A percentile compares a stretch with the other conserved stretches of the same genome.
Evolutionary conservation across 2,113 vertebrate species (phyloP).

Genomic region (Cyphomyrus discorhynchus): DNA sequence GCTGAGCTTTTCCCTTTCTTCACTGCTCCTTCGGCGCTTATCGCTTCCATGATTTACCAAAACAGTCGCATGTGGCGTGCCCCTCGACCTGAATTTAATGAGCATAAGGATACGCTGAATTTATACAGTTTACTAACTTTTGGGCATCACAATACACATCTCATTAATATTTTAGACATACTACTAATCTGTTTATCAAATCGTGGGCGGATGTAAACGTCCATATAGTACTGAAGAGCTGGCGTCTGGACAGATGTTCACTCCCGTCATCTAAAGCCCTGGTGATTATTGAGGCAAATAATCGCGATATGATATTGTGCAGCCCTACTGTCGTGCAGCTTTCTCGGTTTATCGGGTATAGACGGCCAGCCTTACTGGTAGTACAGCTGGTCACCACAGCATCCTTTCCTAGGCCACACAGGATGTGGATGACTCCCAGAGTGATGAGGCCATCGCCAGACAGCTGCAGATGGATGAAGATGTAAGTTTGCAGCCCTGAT

Average conservation of each 20-base stretch:
- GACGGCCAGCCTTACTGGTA: neutral
- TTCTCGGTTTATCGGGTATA: neutral
- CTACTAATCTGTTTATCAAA: neutral
- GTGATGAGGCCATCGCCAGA: slow-evolving; percentile 78
- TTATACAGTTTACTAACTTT: neutral
- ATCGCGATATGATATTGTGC: neutral
- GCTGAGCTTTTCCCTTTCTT: neutral
- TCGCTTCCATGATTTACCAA: neutral
- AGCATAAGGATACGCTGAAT: neutral
- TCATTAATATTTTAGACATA: neutral
- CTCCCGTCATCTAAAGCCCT: neutral
- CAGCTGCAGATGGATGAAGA: slow-evolving; percentile 86
- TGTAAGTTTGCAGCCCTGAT: slow-evolving; percentile 24
- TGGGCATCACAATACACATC: neutral
- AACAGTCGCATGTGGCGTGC: neutral
- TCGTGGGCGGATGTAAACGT: neutral
- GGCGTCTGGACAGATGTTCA: neutral
- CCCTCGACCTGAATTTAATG: neutral
- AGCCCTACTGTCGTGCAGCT: neutral
- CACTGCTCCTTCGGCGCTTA: neutral
- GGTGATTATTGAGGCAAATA: neutral
- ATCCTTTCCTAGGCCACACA: slow-evolving; percentile 56
- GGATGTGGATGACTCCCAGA: slow-evolving; percentile 56
- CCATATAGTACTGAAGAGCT: neutral
- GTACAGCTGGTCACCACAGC: neutral